Evolutionary conservation across 2,113 vertebrate genomes (phyloP).

Genomic region (Greenwoodochromis staneri): DNA sequence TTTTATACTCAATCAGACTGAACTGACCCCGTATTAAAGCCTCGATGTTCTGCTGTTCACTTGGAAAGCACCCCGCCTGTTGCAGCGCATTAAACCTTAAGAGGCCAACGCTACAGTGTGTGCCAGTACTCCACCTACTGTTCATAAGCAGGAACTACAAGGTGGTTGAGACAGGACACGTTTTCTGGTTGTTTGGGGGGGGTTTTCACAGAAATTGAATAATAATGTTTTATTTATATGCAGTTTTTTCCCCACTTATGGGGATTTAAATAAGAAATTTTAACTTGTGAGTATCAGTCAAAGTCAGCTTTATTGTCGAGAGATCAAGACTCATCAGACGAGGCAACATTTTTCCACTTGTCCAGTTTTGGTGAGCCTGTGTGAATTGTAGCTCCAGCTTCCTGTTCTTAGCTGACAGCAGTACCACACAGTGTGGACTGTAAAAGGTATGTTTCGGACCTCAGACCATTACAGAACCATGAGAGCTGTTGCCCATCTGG

Average conservation of each 20-base stretch:
- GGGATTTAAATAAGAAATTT: not conserved
- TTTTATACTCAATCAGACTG: not conserved
- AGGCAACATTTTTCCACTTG: rapidly evolving
- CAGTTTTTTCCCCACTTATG: rapidly evolving
- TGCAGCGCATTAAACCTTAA: not conserved
- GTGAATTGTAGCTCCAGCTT: not conserved
- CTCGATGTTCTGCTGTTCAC: rapidly evolving
- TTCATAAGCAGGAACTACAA: not conserved
- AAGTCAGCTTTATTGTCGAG: not conserved
- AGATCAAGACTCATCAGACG: not conserved
- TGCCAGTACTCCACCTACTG: not conserved
- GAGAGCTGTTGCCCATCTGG: not conserved
- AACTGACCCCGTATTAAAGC: not conserved
- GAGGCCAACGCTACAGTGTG: not conserved
- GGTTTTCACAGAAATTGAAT: rapidly evolving
- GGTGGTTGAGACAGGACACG: no score
- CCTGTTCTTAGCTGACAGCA: not conserved
- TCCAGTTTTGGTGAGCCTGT: not conserved
- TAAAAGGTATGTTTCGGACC: not conserved
- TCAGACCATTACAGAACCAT: not conserved
- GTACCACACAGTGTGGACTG: not conserved
- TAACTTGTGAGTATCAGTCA: not conserved
- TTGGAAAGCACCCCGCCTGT: not conserved
- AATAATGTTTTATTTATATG: not conserved
- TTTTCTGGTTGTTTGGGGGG: rapidly evolving